Base-by-base conservation (phyloP, 2,888 invertebrate genomes). In the Apocheima hispidaria region DNA sequence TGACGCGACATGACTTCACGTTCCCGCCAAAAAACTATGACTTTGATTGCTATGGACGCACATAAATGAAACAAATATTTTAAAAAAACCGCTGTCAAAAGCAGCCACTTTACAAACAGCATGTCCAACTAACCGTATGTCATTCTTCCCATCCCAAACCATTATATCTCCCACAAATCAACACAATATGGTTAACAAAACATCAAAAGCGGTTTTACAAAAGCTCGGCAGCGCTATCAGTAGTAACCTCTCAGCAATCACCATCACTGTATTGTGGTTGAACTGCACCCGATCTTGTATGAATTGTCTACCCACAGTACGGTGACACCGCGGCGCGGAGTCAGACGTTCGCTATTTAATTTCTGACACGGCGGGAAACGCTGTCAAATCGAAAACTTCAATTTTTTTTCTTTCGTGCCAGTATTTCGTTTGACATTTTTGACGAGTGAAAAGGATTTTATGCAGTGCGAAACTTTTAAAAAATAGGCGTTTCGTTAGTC, bases 261-360 rank as follows among this genome's bases (percentile, higher is more conserved):
- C 12, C 4, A 33, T 26, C 14, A 23, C 20, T 38, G 51, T 40
- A 40, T 51, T 51, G 51, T 51, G 40, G 51, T n/a, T 10, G 41
- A 51, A 52, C 38, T 54, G 54, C 60, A 60, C 35, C 49, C 60
- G 51, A 44, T 60, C 60, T 69, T 65, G 70, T 68, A 74, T 67
- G 74, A 43, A 7, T 14, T 46, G 44, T 33, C 46, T 16, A 35
- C 41, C 56, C 4, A 38, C 38, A 83, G 83, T 83, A 57, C 72
- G 73, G 77, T 78, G 79, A 75, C 75, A 82, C 75, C 77, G 64
- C 57, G 71, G 67, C 77, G 70, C 69, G 70, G 62, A 51, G 67
- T 46, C 75, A 78, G 77, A 77, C 82, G 82, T 75, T 63, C 66
- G 57, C 38, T 53, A 67, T 72, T 66, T 77, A 73, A 70, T 73